Evolutionary conservation across 1,140 invertebrate genomes (phyloP).

Genomic region (Drosophila sp.): DNA sequence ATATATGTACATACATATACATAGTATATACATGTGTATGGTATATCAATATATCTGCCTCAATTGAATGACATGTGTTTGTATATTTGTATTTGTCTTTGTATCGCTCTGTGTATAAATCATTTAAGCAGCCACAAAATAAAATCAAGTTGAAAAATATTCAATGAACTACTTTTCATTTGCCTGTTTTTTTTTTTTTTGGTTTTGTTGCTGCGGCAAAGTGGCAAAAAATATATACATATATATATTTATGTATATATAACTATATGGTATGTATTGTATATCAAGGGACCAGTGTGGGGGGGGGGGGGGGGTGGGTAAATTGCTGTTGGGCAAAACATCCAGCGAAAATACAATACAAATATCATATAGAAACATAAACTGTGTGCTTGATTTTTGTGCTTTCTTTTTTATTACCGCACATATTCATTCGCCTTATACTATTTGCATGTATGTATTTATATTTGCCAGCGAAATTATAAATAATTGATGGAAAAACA

Average conservation of each 20-base stretch:
- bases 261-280: conserved; percentile 37
- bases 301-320: not conserved
- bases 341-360: conserved; percentile 14
- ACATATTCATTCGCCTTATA: conserved; percentile 17
- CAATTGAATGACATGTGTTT: conserved; percentile 61
- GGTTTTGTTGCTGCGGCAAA: conserved; percentile 24
- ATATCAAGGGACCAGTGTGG: not conserved
- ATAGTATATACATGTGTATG: conserved; percentile 20
- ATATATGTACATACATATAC: conserved; percentile 5
- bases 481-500: conserved; percentile 27
- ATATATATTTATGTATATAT: conserved; percentile 44
- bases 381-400: conserved; percentile 17
- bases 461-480: conserved; percentile 39
- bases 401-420: conserved; percentile 11
- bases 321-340: conserved; percentile 13
- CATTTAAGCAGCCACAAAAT: conserved; percentile 78
- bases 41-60: conserved; percentile 62
- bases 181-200: conserved; percentile 2
- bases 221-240: conserved; percentile 45
- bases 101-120: conserved; percentile 67
- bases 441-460: conserved; percentile 46
- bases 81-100: conserved; percentile 43
- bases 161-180: conserved; percentile 78
- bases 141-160: conserved; percentile 80
- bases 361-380: conserved; percentile 23